phyloP scores from a whole-genome alignment of 1,140 invertebrate genomes.

The Listronotus bonariensis region DNA sequence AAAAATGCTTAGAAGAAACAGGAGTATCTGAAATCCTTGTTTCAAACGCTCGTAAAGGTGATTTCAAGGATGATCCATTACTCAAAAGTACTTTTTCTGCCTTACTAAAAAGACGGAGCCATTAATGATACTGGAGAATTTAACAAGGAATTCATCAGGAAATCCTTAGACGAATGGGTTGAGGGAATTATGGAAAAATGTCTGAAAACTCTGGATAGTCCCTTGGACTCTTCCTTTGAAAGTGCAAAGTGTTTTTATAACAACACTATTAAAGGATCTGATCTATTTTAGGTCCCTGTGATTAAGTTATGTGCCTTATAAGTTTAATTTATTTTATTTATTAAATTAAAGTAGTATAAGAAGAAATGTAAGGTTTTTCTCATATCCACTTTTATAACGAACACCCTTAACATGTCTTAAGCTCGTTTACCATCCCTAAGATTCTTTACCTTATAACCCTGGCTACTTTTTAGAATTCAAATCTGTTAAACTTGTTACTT shows the following conservation, averaged over 20 bases:
- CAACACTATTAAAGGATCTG: conserved; percentile 13
- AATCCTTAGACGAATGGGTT: conserved; percentile 50
- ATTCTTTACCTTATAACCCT: no score
- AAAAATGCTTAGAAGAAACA: conserved; percentile 55
- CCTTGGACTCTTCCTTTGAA: conserved; percentile 13
- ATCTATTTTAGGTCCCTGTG: conserved; percentile 3
- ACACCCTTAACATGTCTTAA: no score
- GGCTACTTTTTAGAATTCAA: no score
- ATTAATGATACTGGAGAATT: conserved; percentile 51
- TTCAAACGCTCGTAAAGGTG: conserved; percentile 53
- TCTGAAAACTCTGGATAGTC: not conserved
- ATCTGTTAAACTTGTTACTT: no score
- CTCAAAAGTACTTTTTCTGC: conserved; percentile 53
- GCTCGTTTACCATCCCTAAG: no score
- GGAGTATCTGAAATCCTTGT: conserved; percentile 52
- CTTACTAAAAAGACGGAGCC: conserved; percentile 56
- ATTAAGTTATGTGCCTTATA: no score
- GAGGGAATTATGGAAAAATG: conserved; percentile 22
- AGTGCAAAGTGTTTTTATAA: conserved; percentile 19
- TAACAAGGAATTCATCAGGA: conserved; percentile 52
- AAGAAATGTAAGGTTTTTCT: no score
- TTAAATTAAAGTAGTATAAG: no score
- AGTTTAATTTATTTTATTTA: no score
- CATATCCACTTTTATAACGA: no score
- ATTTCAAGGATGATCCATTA: conserved; percentile 53